Evolutionary conservation across 2,888 invertebrate species (phyloP), one percentile per base, ranked within the genome.

Genomic region (Oxystoma pomonae): DNA sequence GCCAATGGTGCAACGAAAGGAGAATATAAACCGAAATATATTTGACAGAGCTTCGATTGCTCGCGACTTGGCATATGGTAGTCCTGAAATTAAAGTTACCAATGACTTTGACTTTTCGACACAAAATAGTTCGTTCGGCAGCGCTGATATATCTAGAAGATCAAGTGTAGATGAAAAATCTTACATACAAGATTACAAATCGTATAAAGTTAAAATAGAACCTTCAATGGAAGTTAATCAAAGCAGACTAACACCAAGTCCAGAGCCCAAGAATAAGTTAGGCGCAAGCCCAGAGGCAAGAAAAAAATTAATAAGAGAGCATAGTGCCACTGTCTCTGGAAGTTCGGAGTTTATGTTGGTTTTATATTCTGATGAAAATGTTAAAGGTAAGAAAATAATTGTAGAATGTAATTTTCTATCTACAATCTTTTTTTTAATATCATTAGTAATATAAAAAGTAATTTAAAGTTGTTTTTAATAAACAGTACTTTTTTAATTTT

Each of bases 261-360:
- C 20, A 16, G 60, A 55, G 9, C 51, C 20, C 20, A 64, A 61
- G 55, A 22, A 70, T 17, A 12, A 35, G 3, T 35, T 35, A 7
- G 12, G 3, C 12, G 65, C 69, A 58, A 73, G 70, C 68, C 69
- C 72, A 51, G 67, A 68, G 52, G 57, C 59, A 16, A 68, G 55
- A 57, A 67, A 64, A 7, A 69, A 65, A 35, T 55, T 67, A 7
- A 63, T 64, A 20, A 67, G 65, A 70, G 73, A 77, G 65, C 80
- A 80, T 55, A 80, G 80, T 59, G 83, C 81, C 69, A 83, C 82
- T 59, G 71, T 82, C 55, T 85, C 86, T 59, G 89, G 87, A 52
- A 91, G 91, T 78, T 90, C 89, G 59, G 93, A 93, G 78, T 90
- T 92, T 74, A 91, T 93, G 90, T 81, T 92, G 68, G 90, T 92